phyloP scores from a whole-genome alignment of 2,888 invertebrate genomes.

The Eristalis tenax region DNA sequence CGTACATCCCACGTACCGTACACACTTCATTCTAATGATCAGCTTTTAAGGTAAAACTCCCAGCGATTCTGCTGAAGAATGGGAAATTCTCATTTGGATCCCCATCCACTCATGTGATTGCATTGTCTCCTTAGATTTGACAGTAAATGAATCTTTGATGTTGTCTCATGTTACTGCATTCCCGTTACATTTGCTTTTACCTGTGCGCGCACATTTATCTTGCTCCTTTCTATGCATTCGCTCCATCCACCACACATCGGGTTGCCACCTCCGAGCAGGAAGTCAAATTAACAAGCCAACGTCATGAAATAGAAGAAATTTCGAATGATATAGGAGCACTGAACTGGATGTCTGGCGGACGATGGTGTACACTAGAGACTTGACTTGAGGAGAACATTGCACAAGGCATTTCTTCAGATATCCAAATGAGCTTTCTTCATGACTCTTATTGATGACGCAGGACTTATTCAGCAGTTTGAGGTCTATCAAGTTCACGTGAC shows the following conservation, averaged over 20 bases:
- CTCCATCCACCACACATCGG: not conserved
- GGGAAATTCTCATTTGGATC: not conserved
- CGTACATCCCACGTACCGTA: not conserved
- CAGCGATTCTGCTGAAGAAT: not conserved
- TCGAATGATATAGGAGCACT: not conserved
- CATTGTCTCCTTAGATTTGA: slow-evolving; percentile 9
- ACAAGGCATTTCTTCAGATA: not conserved
- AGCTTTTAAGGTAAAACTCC: not conserved
- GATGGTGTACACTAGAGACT: not conserved
- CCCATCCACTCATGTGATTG: not conserved
- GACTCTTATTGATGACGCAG: not conserved
- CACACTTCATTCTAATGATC: not conserved
- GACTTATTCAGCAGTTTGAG: too few species aligned
- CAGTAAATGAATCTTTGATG: slow-evolving; percentile 19
- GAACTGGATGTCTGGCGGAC: not conserved
- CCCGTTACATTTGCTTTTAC: not conserved
- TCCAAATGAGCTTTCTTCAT: not conserved
- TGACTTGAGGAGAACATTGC: not conserved
- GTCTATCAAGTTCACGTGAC: too few species aligned
- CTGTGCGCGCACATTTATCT: not conserved
- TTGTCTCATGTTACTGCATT: not conserved
- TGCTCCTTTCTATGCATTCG: not conserved
- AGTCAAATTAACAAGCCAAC: slow-evolving; percentile 26
- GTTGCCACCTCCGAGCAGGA: slow-evolving; percentile 17
- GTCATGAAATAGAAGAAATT: not conserved